phyloP scores from a whole-genome alignment of 2,797 vertebrate genomes.

The Odontamblyopus lacepedii region DNA sequence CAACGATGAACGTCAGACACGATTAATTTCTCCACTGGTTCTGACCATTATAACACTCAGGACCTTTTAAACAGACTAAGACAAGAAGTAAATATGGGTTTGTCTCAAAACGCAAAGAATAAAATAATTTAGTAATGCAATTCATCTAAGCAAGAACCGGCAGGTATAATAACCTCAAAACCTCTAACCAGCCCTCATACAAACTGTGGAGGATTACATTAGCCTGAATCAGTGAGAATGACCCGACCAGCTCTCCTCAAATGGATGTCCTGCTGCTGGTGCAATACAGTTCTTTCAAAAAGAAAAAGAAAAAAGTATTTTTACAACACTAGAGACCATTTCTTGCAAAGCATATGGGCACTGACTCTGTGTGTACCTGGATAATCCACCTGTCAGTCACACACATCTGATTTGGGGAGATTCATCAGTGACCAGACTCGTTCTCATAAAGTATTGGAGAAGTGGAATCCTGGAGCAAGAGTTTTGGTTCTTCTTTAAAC shows the following conservation, averaged over 20 bases:
- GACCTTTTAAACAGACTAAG: neutral
- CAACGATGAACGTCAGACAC: neutral
- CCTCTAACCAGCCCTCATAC: neutral
- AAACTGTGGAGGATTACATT: neutral
- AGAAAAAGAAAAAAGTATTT: no score
- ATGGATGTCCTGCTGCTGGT: neutral
- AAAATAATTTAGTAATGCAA: neutral
- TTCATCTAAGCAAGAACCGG: no score
- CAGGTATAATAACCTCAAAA: neutral
- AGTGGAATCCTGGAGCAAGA: no score
- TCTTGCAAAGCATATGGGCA: no score
- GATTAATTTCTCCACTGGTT: neutral
- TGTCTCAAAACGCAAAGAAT: neutral
- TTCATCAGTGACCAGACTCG: no score
- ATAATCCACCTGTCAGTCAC: no score
- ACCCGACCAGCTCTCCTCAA: neutral
- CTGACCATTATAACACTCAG: neutral
- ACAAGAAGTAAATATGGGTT: neutral
- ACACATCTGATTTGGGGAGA: no score
- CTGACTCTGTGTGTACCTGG: no score
- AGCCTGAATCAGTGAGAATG: neutral
- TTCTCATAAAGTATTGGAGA: no score
- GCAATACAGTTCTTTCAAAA: neutral
- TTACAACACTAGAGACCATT: no score
- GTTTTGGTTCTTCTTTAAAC: no score